phyloP scores from a whole-genome alignment of 2,113 vertebrate genomes.

The Macrotis lagotis region DNA sequence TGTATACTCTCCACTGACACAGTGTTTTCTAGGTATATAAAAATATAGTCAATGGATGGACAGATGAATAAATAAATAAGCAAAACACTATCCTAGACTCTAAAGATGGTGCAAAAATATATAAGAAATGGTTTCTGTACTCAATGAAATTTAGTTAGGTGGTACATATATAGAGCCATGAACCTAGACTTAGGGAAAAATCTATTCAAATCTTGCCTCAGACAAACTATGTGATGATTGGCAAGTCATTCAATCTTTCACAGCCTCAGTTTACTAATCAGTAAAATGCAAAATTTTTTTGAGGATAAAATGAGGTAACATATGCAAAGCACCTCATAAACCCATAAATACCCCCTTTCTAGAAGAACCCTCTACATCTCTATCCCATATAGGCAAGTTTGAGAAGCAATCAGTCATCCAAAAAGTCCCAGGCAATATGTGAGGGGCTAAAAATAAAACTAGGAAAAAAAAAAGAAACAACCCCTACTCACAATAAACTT shows the following conservation, averaged over 20 bases:
- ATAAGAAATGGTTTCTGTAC: background rate
- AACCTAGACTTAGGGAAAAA: background rate
- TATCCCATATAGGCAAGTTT: background rate
- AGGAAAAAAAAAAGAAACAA: background rate
- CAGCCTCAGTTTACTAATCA: background rate
- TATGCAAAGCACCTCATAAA: background rate
- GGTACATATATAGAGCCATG: background rate
- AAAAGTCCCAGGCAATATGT: background rate
- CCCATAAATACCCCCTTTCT: background rate
- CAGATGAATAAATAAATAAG: background rate
- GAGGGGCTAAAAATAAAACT: background rate
- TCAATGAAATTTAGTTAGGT: background rate
- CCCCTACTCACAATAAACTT: background rate
- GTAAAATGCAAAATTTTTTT: background rate
- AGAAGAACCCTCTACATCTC: background rate
- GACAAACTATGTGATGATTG: background rate
- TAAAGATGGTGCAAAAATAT: background rate
- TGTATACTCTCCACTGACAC: background rate
- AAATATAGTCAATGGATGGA: background rate
- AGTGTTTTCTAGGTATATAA: background rate
- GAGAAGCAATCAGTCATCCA: background rate
- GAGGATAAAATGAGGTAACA: background rate
- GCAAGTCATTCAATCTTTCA: background rate
- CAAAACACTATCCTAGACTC: background rate
- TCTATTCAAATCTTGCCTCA: background rate